Conservation (phyloP, 2,888 invertebrate genomes). For the Ochropleura plecta region DNA sequence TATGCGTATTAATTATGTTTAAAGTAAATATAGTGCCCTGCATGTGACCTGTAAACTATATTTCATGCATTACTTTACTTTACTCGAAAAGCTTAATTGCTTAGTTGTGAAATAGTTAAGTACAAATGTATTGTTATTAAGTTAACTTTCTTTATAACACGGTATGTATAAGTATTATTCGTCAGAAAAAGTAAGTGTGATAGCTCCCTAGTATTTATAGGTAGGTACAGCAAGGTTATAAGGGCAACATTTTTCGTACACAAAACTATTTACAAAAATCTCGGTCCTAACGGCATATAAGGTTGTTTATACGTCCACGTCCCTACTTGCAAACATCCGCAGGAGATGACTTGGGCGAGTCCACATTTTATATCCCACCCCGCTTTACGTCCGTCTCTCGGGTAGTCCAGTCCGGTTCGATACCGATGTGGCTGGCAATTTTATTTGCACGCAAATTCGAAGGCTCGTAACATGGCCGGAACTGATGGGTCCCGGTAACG, state of each 20-base stretch:
- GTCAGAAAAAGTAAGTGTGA: constrained; percentile 5
- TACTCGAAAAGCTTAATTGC: background rate
- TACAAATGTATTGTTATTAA: background rate
- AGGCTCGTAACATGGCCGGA: constrained; percentile 80
- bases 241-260: constrained; percentile 55
- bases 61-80: background rate
- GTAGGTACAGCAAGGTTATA: constrained; percentile 34
- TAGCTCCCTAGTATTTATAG: background rate
- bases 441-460: constrained; percentile 87
- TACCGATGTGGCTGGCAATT: constrained; percentile 78
- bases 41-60: background rate
- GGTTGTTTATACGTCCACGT: constrained; percentile 69
- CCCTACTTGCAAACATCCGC: constrained; percentile 78
- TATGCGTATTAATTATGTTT: background rate
- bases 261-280: constrained; percentile 66
- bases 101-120: background rate
- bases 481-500: constrained; percentile 79
- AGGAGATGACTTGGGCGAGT: constrained; percentile 83
- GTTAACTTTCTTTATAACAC: background rate
- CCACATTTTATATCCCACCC: constrained; percentile 80
- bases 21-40: background rate
- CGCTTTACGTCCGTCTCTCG: constrained; percentile 76
- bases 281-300: constrained; percentile 54
- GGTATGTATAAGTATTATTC: background rate
- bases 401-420: constrained; percentile 73